Base-by-base conservation (phyloP, 1,140 invertebrate species). In the Drosophila pruinosa region DNA sequence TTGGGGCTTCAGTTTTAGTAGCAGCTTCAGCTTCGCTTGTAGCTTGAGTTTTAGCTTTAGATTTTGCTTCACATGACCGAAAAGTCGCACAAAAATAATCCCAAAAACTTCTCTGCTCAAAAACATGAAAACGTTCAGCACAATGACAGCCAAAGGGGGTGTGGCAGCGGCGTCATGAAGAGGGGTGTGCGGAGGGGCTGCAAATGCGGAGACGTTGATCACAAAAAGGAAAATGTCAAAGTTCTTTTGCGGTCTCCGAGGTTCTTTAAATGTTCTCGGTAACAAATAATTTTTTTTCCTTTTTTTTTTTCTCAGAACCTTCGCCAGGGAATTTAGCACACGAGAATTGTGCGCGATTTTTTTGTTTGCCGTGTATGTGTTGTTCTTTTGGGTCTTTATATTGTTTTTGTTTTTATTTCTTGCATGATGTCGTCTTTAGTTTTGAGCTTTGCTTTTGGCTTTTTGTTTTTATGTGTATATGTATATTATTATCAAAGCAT, bases 191-290 rank as follows among this genome's bases (percentile, higher is more conserved):
- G 34, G 39, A 31, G 47, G 31, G 56, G 10, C 28, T 50, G 62
- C 26, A 26, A 45, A 69, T 71, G 22, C 62, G 31, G 43, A 77
- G 79, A 83, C 79, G 81, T 81, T 81, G 82, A 85, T 88, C 83
- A 78, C 75, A 88, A 88, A 78, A 78, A 75, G 75, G 68, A 82
- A 89, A 88, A 88, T 88, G 82, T 88, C 82, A 88, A 88, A 89
- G 82, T 78, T 78, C 75, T 88, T 72, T 76, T 88, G 75, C 78
- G 78, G 78, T 89, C 82, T 88, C 72, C 75, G 82, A 86, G 78
- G 82, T 86, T 88, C 82, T 78, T 88, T 78, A 89, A 86, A 86
- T 86, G 82, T 89, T 88, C 82, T 72, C 34, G 59, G 62, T 77
- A 80, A 85, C 76, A 80, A 76, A 68, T 52, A 59, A 59, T 72